These are phyloP conservation scores for Neogale vison DNA, from an alignment of 2,113 vertebrate genomes.

Conservation along the genomic window DNA sequence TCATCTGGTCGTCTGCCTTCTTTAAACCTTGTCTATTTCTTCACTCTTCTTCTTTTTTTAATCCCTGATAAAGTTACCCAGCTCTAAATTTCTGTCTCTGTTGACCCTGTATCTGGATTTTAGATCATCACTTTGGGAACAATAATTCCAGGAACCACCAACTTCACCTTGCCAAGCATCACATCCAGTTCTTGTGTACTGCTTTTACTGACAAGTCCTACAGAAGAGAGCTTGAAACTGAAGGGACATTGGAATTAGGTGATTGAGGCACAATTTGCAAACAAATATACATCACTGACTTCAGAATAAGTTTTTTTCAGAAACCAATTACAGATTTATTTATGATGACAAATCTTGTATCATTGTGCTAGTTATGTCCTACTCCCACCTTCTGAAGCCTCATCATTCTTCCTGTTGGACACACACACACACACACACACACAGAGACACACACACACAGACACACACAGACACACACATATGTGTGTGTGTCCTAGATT, in stretches of 20 bases:
- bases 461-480: neutral
- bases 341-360: neutral
- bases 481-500: neutral
- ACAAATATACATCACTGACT: neutral
- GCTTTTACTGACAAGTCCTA: neutral
- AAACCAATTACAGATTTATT: neutral
- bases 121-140: neutral
- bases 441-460: neutral
- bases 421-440: neutral
- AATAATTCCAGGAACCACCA: neutral
- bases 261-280: neutral
- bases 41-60: neutral
- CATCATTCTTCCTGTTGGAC: neutral
- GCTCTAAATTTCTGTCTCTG: neutral
- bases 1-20: neutral
- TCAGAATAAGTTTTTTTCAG: neutral
- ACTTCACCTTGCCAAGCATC: neutral
- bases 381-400: neutral
- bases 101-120: neutral
- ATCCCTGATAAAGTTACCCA: neutral
- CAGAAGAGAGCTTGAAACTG: neutral
- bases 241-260: neutral
- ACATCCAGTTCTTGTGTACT: neutral
- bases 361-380: neutral
- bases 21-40: neutral